Percentiles rank a stretch among this genome's conserved stretches.
Conservation (phyloP, 2,888 invertebrate genomes). For the Onchidella celtica region DNA sequence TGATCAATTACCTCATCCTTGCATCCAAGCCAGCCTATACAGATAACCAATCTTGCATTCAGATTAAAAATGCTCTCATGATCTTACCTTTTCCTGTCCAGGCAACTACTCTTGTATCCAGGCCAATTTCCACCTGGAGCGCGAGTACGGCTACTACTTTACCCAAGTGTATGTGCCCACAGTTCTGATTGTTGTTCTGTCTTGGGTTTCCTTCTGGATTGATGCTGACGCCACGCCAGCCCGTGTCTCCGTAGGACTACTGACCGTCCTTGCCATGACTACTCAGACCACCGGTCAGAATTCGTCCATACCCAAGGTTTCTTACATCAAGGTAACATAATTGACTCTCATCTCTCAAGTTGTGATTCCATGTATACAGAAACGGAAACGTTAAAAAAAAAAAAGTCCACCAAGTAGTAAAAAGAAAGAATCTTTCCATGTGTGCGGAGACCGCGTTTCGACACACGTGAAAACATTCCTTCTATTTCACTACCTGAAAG, state of each 20-base stretch:
- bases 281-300: slow-evolving; percentile 57
- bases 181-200: slow-evolving; percentile 81
- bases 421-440: too few species aligned
- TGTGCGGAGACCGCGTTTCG: too few species aligned
- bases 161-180: slow-evolving; percentile 82
- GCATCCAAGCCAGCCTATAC: too few species aligned
- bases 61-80: too few species aligned
- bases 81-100: slow-evolving; percentile 61
- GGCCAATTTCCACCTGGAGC: slow-evolving; percentile 55
- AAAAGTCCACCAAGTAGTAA: too few species aligned
- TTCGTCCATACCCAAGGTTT: slow-evolving; percentile 54
- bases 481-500: too few species aligned
- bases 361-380: too few species aligned
- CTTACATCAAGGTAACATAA: slow-evolving; percentile 54
- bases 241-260: slow-evolving; percentile 55
- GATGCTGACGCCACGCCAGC: slow-evolving; percentile 57
- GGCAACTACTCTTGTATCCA: slow-evolving; percentile 60
- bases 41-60: too few species aligned
- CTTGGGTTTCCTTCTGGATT: slow-evolving; percentile 86
- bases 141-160: slow-evolving; percentile 60
- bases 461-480: too few species aligned
- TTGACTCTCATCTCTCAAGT: too few species aligned
- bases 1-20: too few species aligned
- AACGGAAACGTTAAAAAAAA: too few species aligned
- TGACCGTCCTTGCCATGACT: slow-evolving; percentile 58